These are phyloP conservation scores for Geophilus truncorum DNA, from an alignment of 2,888 invertebrate species.

Conservation along the genomic window DNA sequence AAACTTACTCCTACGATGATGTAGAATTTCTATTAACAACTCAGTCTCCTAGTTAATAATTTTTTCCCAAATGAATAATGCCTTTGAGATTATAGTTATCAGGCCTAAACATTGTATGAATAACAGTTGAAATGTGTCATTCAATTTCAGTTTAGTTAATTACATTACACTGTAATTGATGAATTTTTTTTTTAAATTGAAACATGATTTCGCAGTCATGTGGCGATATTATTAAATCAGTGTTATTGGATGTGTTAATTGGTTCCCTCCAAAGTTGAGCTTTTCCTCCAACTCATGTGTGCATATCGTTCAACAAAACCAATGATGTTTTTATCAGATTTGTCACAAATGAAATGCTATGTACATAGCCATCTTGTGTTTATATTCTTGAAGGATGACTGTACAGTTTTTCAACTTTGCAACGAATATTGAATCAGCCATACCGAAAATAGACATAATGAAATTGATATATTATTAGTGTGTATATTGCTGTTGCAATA, in stretches of 20 bases:
- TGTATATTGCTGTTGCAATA: slow-evolving; percentile 20
- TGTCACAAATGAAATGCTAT: slow-evolving; percentile 20
- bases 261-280: slow-evolving; percentile 20
- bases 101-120: slow-evolving; percentile 4
- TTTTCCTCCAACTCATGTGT: background rate
- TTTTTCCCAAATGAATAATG: background rate
- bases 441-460: background rate
- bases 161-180: background rate
- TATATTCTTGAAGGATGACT: background rate
- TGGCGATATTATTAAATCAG: background rate
- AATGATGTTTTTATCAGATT: background rate
- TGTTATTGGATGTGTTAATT: slow-evolving; percentile 16
- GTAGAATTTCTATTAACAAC: background rate
- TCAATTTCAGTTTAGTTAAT: background rate
- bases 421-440: slow-evolving; percentile 1
- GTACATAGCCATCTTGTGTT: slow-evolving; percentile 20
- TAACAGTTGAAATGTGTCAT: background rate
- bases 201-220: background rate
- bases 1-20: background rate
- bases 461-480: slow-evolving; percentile 16
- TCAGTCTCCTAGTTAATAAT: background rate
- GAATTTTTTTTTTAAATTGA: background rate
- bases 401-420: slow-evolving; percentile 20
- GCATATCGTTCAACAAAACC: background rate
- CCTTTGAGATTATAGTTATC: background rate